Evolutionary conservation across 2,888 invertebrate species (phyloP), one percentile per base, ranked within the genome.

Genomic region (Dasysyrphus tricinctus): DNA sequence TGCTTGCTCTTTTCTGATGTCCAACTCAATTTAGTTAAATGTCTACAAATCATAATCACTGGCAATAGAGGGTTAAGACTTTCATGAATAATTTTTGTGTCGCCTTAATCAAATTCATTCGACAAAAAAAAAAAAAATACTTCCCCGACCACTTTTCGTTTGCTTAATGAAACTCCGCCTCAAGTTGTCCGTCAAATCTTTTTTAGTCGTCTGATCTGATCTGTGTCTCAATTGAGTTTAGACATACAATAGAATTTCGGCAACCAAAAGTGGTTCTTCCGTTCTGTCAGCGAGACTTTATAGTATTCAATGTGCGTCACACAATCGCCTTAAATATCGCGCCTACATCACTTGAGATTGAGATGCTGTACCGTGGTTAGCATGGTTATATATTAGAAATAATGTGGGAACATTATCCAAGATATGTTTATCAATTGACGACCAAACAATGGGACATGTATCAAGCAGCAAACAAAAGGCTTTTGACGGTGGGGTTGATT

Each of bases 251-350:
- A 82, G 61, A 75, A 82, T 54, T 76, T 86, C 78, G 78, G 78
- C 74, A 82, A 65, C 47, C 61, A 79, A 70, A 86, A 86, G 82
- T 82, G 86, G 65, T 86, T 82, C 82, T 86, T 86, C 86, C 86
- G 86, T 78, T 86, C 75, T 65, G 74, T 24, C 77, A 69, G 37
- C 56, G 54, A 51, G 70, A 29, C 70, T n/a, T n/a, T 39, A 49
- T 59, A 57, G 9, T 37, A 76, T 70, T 78, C 59, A 72, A 11
- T 39, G 44, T 47, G 47, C 72, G 72, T 59, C 72, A 59, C 34
- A 34, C 29, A 54, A 56, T 57, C 37, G 77, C n/a, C 44, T 49
- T 57, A 57, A 54, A 73, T 47, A 57, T 75, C 69, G 75, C 79
- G 69, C 70, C 83, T 70, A 47, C 74, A 67, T 73, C 47, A 74